phyloP scores from a whole-genome alignment of 2,888 invertebrate genomes.

The Oithona nana region DNA sequence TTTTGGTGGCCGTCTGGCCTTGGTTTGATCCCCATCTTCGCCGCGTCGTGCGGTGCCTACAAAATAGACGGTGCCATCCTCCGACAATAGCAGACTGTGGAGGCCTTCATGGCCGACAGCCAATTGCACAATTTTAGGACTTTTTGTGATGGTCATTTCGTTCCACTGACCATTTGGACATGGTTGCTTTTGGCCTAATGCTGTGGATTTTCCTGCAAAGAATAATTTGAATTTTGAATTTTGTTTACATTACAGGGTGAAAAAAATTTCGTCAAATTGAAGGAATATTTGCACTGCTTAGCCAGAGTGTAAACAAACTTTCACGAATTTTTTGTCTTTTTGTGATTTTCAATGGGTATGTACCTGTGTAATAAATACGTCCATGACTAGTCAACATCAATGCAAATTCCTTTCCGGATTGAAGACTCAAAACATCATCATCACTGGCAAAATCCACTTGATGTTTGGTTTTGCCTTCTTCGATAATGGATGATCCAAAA shows the following conservation, averaged over 20 bases:
- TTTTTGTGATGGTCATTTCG: conserved; percentile 43
- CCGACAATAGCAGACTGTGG: conserved; percentile 72
- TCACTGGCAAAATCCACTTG: conserved; percentile 32
- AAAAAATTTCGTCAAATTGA: background rate
- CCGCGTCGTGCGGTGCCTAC: conserved; percentile 70
- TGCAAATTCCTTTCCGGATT: conserved; percentile 76
- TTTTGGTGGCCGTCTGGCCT: conserved; percentile 53
- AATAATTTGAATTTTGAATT: background rate
- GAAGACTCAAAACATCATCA: conserved; percentile 55
- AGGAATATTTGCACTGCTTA: background rate
- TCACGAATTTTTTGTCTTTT: background rate
- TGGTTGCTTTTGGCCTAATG: conserved; percentile 4
- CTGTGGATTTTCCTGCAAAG: conserved; percentile 3
- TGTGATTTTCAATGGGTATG: no score
- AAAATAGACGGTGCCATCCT: conserved; percentile 76
- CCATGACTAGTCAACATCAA: conserved; percentile 63
- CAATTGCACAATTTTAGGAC: conserved; percentile 51
- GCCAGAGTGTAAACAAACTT: background rate
- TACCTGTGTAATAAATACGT: conserved; percentile 37
- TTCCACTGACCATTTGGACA: conserved; percentile 28
- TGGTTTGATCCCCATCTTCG: conserved; percentile 59
- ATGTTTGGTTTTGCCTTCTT: conserved; percentile 34
- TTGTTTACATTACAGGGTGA: no score
- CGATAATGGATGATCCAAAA: conserved; percentile 48
- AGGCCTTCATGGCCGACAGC: conserved; percentile 83